These are phyloP conservation scores for Carpatolechia fugitivella DNA, from an alignment of 2,888 invertebrate species.

Conservation along the genomic window DNA sequence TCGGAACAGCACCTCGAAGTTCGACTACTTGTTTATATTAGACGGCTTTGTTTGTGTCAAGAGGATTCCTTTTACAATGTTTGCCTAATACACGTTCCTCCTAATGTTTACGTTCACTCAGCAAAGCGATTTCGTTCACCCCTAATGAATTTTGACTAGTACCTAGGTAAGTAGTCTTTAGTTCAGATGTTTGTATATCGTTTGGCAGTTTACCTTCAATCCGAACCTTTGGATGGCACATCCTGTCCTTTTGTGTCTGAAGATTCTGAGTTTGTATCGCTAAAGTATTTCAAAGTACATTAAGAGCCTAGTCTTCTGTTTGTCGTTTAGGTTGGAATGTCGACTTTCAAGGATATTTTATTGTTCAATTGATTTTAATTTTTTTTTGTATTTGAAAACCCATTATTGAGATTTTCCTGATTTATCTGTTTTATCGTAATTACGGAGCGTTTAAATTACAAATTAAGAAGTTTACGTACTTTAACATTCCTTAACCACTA, in stretches of 20 bases:
- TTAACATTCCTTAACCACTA: no score
- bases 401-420: no score
- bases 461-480: no score
- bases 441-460: no score
- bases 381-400: no score
- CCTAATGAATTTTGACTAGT: conserved; percentile 8
- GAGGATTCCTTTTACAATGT: conserved; percentile 26
- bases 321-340: no score
- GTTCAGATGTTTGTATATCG: background rate
- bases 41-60: conserved; percentile 27
- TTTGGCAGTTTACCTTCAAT: background rate
- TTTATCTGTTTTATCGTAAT: no score
- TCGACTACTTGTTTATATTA: conserved; percentile 31
- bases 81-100: conserved; percentile 16
- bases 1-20: conserved; percentile 10
- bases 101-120: background rate
- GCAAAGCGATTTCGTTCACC: background rate
- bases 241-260: background rate
- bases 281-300: no score
- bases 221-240: background rate
- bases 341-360: no score
- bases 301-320: no score
- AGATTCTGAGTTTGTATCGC: no score
- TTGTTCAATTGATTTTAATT: no score
- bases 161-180: background rate